Conservation (phyloP, 2,888 invertebrate species). For the Sinotaia quadrata region DNA sequence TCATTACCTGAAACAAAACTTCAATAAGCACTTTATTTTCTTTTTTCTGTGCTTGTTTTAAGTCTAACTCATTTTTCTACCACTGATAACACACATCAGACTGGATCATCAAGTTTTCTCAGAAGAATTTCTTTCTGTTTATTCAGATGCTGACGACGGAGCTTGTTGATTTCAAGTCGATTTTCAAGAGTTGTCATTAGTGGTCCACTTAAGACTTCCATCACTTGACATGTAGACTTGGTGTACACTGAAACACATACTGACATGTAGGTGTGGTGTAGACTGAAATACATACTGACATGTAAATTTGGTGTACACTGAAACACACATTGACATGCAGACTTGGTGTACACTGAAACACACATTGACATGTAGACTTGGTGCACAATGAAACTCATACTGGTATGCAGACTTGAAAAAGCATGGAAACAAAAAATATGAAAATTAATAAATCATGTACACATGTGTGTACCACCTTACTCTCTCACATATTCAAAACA, state of each 20-base stretch:
- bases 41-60: no score
- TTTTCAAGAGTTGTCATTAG: slow-evolving; percentile 68
- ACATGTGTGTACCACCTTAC: no score
- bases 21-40: no score
- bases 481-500: no score
- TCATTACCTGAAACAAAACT: no score
- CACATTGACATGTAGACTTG: slow-evolving; percentile 75
- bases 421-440: no score
- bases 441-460: no score
- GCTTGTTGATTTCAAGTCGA: slow-evolving; percentile 62
- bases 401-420: no score
- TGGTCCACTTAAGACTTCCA: slow-evolving; percentile 70
- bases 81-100: no score
- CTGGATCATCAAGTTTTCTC: slow-evolving; percentile 38
- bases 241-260: slow-evolving; percentile 74
- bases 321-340: slow-evolving; percentile 51
- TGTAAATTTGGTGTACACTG: slow-evolving; percentile 75
- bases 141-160: slow-evolving; percentile 54
- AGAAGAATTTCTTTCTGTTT: slow-evolving; percentile 52
- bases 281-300: no score
- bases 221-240: slow-evolving; percentile 74
- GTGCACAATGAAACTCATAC: slow-evolving; percentile 74
- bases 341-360: no score
- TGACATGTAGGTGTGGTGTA: background rate
- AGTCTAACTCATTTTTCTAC: no score